phyloP scores from a whole-genome alignment of 1,140 invertebrate species.

The Drosophila rhopaloa region DNA sequence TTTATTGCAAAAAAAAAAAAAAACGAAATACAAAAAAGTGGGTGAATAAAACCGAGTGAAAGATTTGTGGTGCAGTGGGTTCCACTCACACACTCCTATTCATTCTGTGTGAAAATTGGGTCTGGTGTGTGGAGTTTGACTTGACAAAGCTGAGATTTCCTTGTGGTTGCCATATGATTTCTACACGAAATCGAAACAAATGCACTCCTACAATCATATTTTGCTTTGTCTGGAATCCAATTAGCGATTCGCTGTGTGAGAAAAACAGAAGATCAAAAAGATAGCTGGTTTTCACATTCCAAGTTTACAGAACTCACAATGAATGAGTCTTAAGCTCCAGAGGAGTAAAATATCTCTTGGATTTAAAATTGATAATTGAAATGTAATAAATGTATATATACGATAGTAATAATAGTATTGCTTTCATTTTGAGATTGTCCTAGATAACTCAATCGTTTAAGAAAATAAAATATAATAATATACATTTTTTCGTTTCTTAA shows the following conservation, averaged over 20 bases:
- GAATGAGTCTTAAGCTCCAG: neutral
- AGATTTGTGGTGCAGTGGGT: conserved; percentile 70
- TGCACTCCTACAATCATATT: conserved; percentile 19
- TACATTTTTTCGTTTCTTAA: too few relatives aligned
- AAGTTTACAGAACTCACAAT: conserved; percentile 4
- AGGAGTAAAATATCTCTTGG: too few relatives aligned
- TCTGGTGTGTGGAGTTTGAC: conserved; percentile 63
- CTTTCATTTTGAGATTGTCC: too few relatives aligned
- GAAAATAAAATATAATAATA: too few relatives aligned
- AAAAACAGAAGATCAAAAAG: conserved; percentile 37
- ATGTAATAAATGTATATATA: too few relatives aligned
- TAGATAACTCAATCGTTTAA: too few relatives aligned
- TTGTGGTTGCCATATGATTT: conserved; percentile 66
- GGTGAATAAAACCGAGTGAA: conserved; percentile 57
- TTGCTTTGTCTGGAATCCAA: conserved; percentile 25
- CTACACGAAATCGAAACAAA: conserved; percentile 27
- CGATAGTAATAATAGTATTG: too few relatives aligned
- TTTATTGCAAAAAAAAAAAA: conserved; percentile 26
- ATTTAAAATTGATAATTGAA: too few relatives aligned
- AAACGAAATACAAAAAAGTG: conserved; percentile 23
- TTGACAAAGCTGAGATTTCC: conserved; percentile 74
- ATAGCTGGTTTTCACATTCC: conserved; percentile 23
- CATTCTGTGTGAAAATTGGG: conserved; percentile 60
- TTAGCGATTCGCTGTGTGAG: conserved; percentile 28
- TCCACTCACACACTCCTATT: conserved; percentile 14